Percentiles rank a stretch among this genome's conserved stretches.
These are phyloP conservation scores for Phlogophora meticulosa DNA, from an alignment of 2,888 invertebrate species.

Conservation along the genomic window DNA sequence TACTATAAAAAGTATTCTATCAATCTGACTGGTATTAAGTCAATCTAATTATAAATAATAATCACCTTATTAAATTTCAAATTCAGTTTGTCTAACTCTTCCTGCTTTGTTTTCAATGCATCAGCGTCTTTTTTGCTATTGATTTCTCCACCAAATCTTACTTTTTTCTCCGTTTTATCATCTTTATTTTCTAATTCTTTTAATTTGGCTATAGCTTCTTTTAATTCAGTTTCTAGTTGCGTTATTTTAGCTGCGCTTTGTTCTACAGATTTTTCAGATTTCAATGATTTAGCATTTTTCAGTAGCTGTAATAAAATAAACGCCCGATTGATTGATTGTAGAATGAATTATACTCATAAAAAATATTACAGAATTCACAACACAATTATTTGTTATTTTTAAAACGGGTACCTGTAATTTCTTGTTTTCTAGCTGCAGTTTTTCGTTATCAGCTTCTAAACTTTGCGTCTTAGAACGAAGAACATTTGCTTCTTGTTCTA, in stretches of 20 bases:
- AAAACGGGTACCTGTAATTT: conserved; percentile 92
- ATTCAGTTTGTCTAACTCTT: conserved; percentile 91
- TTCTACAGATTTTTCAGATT: conserved; percentile 90
- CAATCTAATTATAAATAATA: no score
- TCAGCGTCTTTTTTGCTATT: conserved; percentile 86
- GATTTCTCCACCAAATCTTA: conserved; percentile 84
- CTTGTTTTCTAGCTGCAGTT: conserved; percentile 94
- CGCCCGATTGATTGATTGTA: not conserved
- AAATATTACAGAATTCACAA: not conserved
- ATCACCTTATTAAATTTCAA: conserved; percentile 86
- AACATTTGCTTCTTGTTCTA: conserved; percentile 94
- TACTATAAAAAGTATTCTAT: no score
- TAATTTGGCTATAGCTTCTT: conserved; percentile 91
- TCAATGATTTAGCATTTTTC: conserved; percentile 89
- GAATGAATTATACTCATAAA: not conserved
- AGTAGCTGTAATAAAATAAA: conserved; percentile 82
- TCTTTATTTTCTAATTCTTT: conserved; percentile 90
- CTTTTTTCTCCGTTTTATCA: conserved; percentile 90
- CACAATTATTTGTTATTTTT: no score
- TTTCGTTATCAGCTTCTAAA: conserved; percentile 95
- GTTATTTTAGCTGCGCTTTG: conserved; percentile 92
- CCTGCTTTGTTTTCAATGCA: conserved; percentile 84
- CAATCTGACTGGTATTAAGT: not conserved
- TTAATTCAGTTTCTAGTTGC: conserved; percentile 92
- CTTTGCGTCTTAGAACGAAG: conserved; percentile 93